Evolutionary conservation across 2,888 invertebrate species (phyloP), one percentile per base, ranked within the genome.

Genomic region (Xiphydria camelus): DNA sequence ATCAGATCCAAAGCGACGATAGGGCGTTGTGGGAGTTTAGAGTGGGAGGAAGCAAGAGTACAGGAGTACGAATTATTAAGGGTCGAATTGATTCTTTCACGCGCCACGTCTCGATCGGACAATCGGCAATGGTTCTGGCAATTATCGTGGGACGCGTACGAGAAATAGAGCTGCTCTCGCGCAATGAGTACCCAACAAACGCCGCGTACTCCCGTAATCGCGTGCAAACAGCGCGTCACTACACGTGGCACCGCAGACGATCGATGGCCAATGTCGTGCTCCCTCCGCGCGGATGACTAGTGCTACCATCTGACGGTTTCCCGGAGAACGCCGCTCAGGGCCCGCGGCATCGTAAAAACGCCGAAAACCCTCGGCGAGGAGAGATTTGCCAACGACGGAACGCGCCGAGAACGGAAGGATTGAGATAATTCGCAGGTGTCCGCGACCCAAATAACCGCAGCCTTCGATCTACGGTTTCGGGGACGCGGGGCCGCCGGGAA

Each of bases 341-440:
- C n/a, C 34, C 34, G 9, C 15, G 34, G 18, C 19, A 19, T 34
- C 34, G 34, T 34, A 18, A 17, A 34, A 34, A 34, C 15, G 15
- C 18, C 34, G 19, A 34, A 34, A 34, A 34, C 14, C 15, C n/a
- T 15, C 10, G 14, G 14, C 6, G n/a, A 14, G 25, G 32, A 10
- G 34, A 20, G 45, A 31, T 21, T 29, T 12, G 26, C 10, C 29
- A 29, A 29, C 14, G 15, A 15, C 10, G 12, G 14, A 12, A 12
- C 58, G 59, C 55, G 56, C 57, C 57, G 63, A 66, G 61, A 66
- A 62, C 68, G 69, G 69, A 70, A 70, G 70, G 55, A 68, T 62
- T 55, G 55, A 50, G 64, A 63, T 63, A 64, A 67, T 64, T 64
- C 57, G 61, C 63, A 47, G 53, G 49, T 58, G 70, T 64, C 69